Evolutionary conservation across 2,797 vertebrate genomes (phyloP), one percentile per base, ranked within the genome.

Genomic region (Sebastes cheni): DNA sequence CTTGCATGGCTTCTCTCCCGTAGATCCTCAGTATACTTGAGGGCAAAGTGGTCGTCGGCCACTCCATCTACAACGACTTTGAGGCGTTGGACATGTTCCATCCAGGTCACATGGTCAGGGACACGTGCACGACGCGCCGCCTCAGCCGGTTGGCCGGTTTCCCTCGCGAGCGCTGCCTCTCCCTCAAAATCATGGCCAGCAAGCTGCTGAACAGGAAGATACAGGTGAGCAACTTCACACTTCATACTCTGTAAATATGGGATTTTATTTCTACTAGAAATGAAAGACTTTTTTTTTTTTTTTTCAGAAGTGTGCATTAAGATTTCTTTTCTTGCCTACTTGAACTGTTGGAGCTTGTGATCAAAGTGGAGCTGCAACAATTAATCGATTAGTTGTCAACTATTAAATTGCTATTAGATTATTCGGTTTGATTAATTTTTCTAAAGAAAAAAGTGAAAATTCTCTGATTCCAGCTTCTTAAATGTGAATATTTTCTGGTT

Each of bases 31-130:
- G 91, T 52, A 94, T 99, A 68, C 94, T 99, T 58, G 94, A 97
- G 85, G 97, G 96, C 65, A 99, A 98, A 89, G 93, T 98, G 64
- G 95, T 99, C 16, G 95, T 99, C 54, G 99, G 99, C 1, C 98
- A 99, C 1, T 96, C 97, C 0, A 27, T 99, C 64, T 95, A 95
- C 84, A 95, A 99, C 0, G 99, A 99, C 94, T 99, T 99, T 82
- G 92, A 86, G 74, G 97, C 79, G 8, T 83, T 99, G 86, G 95
- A 96, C 81, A 93, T 97, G 42, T 60, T 89, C 22, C 96, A 97
- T 64, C 97, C 97, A 0, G 81, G 78, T 76, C 94, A 95, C 79
- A 96, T 96, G 94, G 97, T 96, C 42, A 94, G 98, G 25, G 99
- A 99, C 92, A 99, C 98, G 3, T 93, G 95, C 9, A 83, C 72